Conservation (phyloP, 2,113 vertebrate genomes). For the Sporophila hypoxantha region DNA sequence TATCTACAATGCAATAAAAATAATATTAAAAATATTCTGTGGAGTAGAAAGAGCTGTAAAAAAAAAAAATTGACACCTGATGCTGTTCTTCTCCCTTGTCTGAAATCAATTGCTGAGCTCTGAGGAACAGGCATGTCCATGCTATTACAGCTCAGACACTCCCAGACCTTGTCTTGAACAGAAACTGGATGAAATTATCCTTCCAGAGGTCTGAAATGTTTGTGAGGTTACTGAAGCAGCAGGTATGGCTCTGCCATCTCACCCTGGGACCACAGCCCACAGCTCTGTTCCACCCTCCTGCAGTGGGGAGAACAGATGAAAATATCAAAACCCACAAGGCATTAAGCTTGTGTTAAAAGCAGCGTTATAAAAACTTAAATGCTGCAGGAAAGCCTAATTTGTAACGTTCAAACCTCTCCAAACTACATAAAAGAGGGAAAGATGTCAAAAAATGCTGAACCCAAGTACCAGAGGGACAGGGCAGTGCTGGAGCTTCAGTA, state of each 20-base stretch:
- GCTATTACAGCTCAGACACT: not conserved
- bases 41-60: not conserved
- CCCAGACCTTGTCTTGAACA: not conserved
- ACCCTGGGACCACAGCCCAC: not conserved
- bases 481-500: not conserved
- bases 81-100: not conserved
- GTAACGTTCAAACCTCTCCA: not conserved
- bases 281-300: rapidly evolving
- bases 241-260: not conserved
- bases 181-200: not conserved
- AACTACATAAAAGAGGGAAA: not conserved
- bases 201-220: not conserved
- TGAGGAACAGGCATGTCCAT: slow-evolving; percentile 1
- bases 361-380: not conserved
- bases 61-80: slow-evolving; percentile 3
- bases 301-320: not conserved
- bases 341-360: not conserved
- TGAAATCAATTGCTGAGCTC: slow-evolving; percentile 24
- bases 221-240: not conserved
- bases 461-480: not conserved
- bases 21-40: too few species aligned
- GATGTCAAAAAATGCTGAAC: not conserved
- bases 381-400: not conserved
- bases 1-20: slow-evolving; percentile 24
- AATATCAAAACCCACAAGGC: not conserved